Evolutionary conservation across 2,888 invertebrate species (phyloP).

Genomic region (Itoplectis maculator): DNA sequence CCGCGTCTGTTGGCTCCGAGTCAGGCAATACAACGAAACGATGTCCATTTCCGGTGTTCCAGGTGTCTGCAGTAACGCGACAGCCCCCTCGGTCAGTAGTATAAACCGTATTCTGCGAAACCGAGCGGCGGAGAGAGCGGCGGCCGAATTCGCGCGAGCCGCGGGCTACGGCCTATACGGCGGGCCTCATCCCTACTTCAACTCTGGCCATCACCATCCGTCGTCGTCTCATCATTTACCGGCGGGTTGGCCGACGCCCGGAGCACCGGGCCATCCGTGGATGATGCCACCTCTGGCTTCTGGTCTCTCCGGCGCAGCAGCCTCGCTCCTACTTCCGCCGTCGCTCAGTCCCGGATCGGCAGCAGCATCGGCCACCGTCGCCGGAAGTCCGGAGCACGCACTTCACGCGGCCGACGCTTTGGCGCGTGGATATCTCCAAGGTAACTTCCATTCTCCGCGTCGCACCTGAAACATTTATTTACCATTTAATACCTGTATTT

Average conservation of each 20-base stretch:
- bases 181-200: constrained; percentile 89
- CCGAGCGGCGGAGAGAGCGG: constrained; percentile 97
- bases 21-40: neutral
- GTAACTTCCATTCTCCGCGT: constrained; percentile 64
- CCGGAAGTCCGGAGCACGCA: constrained; percentile 87
- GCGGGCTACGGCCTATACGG: constrained; percentile 94
- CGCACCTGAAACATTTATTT: no score
- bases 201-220: constrained; percentile 86
- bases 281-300: constrained; percentile 80
- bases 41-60: constrained; percentile 73
- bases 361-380: constrained; percentile 85
- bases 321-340: constrained; percentile 85
- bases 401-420: constrained; percentile 82
- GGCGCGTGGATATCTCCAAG: constrained; percentile 82
- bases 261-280: constrained; percentile 80
- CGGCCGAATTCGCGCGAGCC: constrained; percentile 97
- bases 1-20: neutral
- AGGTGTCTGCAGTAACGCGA: constrained; percentile 98
- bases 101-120: constrained; percentile 98
- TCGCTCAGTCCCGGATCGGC: constrained; percentile 86
- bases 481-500: no score
- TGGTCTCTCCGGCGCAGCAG: constrained; percentile 85
- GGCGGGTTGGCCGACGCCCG: constrained; percentile 85
- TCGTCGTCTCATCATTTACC: constrained; percentile 87
- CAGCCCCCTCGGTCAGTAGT: constrained; percentile 98